Evolutionary conservation across 1,140 invertebrate species (phyloP), one percentile per base, ranked within the genome.

Genomic region (Drosophila bipectinata): DNA sequence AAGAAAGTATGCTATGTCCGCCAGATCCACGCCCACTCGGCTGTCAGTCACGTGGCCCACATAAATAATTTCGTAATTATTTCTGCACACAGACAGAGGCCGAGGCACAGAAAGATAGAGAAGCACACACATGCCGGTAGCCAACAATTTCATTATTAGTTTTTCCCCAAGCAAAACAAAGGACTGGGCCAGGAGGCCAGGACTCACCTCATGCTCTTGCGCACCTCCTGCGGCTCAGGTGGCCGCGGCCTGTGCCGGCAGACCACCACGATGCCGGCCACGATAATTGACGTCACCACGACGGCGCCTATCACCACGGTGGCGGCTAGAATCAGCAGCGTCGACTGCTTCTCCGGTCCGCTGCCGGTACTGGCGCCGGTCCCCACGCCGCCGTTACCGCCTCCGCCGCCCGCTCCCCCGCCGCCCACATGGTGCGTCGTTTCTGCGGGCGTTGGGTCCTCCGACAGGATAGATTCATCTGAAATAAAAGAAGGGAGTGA

Each of bases 261-360:
- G 60, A 91, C 90, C 68, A 92, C 91, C 24, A 92, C 91, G 56
- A 92, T 90, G 58, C 90, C 90, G 48, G 90, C 90, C 24, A 92
- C 91, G 71, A 92, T 90, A 91, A 92, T 92, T 89, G 91, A 92
- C 90, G 91, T 90, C 78, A 92, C 87, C 66, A 92, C 78, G 59
- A 92, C 90, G 69, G 84, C 91, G 72, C 90, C 91, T 72, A 91
- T 91, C 67, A 90, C 90, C 73, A 92, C 81, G 30, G 91, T 79
- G 37, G 91, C 87, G 63, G 91, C 91, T 6, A 92, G 69, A 59
- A 92, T 90, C 55, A 92, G 80, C 49, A 92, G 67, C 57, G 91
- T 90, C 45, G 91, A 92, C 71, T 92, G 91, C 77, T 92, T 92
- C 67, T 92, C 90, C 7, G 90, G 90, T 14, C 76, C 85, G 66